Evolutionary conservation across 2,888 invertebrate genomes (phyloP).

Genomic region (Adineta ricciae): DNA sequence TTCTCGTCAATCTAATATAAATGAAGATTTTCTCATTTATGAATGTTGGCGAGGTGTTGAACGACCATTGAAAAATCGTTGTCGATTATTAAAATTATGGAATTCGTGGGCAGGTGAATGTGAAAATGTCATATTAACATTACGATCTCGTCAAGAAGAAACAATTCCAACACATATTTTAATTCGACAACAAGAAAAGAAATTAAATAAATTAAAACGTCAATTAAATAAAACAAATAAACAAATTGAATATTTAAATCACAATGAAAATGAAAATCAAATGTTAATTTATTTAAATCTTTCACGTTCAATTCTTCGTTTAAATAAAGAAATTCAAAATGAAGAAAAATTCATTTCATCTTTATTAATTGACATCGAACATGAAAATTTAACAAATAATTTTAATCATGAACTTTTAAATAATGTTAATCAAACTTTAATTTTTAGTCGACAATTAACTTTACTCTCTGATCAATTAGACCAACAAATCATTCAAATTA

Average conservation of each 20-base stretch:
- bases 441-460: neutral
- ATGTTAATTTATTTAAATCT: neutral
- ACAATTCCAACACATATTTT: neutral
- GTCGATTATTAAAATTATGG: neutral
- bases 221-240: neutral
- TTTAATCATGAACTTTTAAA: neutral
- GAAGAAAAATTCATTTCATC: neutral
- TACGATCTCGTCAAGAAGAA: neutral
- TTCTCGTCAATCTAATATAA: neutral
- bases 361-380: neutral
- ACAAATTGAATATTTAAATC: neutral
- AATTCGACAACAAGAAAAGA: neutral
- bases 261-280: neutral
- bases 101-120: neutral
- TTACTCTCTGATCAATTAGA: neutral
- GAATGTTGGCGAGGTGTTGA: conserved; percentile 8
- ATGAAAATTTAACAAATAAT: neutral
- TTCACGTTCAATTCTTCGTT: neutral
- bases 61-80: neutral
- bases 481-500: neutral
- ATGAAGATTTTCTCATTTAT: neutral
- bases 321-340: neutral
- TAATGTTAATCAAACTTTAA: neutral
- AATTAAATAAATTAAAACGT: neutral
- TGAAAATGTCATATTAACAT: neutral